Evolutionary conservation across 2,888 invertebrate genomes (phyloP).

Genomic region (Ochropleura plecta): DNA sequence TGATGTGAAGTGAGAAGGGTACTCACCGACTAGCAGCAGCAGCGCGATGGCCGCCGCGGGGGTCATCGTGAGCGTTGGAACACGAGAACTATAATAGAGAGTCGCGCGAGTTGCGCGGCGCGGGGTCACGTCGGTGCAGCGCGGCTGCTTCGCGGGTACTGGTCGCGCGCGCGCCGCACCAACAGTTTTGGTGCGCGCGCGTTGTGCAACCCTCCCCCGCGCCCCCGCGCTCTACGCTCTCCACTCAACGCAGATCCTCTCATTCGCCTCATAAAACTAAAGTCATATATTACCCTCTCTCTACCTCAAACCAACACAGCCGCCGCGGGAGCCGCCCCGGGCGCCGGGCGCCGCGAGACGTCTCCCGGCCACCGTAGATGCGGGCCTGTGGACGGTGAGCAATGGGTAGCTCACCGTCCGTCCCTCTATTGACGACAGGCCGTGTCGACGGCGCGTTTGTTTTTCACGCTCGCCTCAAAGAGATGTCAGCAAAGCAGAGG

Average conservation of each 20-base stretch:
- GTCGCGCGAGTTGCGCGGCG: constrained; percentile 48
- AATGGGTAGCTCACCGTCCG: too few species aligned
- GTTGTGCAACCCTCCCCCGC: constrained; percentile 39
- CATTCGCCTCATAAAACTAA: background rate
- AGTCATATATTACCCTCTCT: background rate
- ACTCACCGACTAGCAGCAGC: constrained; percentile 75
- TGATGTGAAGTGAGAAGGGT: background rate
- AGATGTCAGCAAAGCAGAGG: too few species aligned
- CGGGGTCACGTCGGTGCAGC: constrained; percentile 47
- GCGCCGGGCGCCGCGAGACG: too few species aligned
- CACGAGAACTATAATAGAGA: constrained; percentile 44
- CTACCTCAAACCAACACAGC: too few species aligned
- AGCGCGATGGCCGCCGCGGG: constrained; percentile 66
- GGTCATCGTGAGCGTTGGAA: constrained; percentile 56
- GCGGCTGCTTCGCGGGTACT: constrained; percentile 59
- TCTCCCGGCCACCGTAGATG: too few species aligned
- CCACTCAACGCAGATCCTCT: background rate
- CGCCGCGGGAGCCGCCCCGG: too few species aligned
- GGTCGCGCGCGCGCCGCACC: constrained; percentile 56
- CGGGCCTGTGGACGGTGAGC: too few species aligned
- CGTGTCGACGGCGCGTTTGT: too few species aligned
- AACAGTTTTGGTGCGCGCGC: constrained; percentile 52
- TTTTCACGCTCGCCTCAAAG: too few species aligned
- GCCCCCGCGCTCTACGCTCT: constrained; percentile 4
- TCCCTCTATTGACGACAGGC: too few species aligned